Evolutionary conservation across 2,113 vertebrate genomes (phyloP), one percentile per base, ranked within the genome.

Genomic region (Spermophilus dauricus): DNA sequence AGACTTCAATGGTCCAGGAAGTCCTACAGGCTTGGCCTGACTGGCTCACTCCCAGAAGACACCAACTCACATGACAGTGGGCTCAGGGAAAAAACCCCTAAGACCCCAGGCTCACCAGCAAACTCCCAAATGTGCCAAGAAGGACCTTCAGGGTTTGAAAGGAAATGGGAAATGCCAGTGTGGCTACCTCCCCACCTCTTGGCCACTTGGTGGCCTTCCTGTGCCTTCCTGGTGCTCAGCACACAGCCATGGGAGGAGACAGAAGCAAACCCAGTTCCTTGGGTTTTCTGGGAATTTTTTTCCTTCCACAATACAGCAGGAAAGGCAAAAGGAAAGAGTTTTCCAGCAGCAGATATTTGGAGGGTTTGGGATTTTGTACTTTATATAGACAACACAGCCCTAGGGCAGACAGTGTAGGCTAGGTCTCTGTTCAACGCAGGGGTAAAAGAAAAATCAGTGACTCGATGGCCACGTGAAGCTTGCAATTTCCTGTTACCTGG

Each of bases 381-480:
- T n/a, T 28, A 32, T 30, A 10, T 77, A n/a, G 8, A 3, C 8
- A 28, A 24, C 58, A 51, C n/a, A 26, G 39, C 20, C 70, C 13
- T 28, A 14, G 24, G 4, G 3, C 1, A n/a, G 8, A 8, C 3
- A 5, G 51, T 45, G 8, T 45, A 12, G 69, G 56, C 51, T 1
- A 13, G 13, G 45, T 73, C 83, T 67, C 83, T 18, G 2, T 0
- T 48, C 30, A 11, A 1, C 7, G 0, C 1, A 0, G 1, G 16
- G 39, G 14, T 4, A 14, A 37, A 37, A 77, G 78, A 78, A 28
- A 39, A 14, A 28, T 24, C 0, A 7, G 51, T 13, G 63, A 13
- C 32, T n/a, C 2, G 30, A 6, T 7, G 4, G 22, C 11, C 18
- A 11, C 2, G 9, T 8, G 11, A 65, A n/a, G 48, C 45, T 51